These are phyloP conservation scores for Sebastes alutus DNA, from an alignment of 2,797 vertebrate species.

Conservation along the genomic window DNA sequence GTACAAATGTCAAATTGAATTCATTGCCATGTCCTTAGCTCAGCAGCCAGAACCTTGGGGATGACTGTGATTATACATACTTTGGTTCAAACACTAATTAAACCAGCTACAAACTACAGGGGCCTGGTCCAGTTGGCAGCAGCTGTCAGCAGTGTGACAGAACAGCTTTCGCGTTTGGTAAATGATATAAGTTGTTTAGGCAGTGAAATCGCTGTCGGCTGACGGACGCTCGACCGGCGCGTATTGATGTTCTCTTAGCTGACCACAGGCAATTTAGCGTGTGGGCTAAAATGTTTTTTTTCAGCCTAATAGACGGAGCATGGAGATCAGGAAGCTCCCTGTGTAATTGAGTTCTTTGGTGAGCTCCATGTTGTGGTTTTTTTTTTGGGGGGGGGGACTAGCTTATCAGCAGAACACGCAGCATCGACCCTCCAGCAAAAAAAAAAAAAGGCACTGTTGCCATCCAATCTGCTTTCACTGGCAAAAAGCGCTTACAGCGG, in stretches of 20 bases:
- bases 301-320: constrained; percentile 50
- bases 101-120: constrained; percentile 67
- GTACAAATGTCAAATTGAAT: constrained; percentile 79
- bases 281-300: no score
- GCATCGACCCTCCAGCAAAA: constrained; percentile 63
- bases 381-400: constrained; percentile 30
- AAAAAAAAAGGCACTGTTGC: constrained; percentile 71
- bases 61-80: constrained; percentile 76
- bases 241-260: constrained; percentile 68
- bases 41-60: constrained; percentile 63
- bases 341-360: constrained; percentile 76
- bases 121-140: constrained; percentile 68
- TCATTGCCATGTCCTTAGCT: constrained; percentile 69
- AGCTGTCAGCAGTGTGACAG: constrained; percentile 75
- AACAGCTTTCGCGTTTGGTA: constrained; percentile 70
- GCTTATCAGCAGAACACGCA: constrained; percentile 82
- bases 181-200: constrained; percentile 77
- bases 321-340: constrained; percentile 47
- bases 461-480: constrained; percentile 80
- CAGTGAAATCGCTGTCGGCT: constrained; percentile 62
- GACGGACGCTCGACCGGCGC: constrained; percentile 54
- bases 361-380: constrained; percentile 68
- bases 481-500: constrained; percentile 84
- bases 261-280: constrained; percentile 62
- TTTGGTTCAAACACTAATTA: constrained; percentile 81